These are phyloP conservation scores for Drosophila formosana DNA, from an alignment of 2,888 invertebrate genomes.

Conservation along the genomic window DNA sequence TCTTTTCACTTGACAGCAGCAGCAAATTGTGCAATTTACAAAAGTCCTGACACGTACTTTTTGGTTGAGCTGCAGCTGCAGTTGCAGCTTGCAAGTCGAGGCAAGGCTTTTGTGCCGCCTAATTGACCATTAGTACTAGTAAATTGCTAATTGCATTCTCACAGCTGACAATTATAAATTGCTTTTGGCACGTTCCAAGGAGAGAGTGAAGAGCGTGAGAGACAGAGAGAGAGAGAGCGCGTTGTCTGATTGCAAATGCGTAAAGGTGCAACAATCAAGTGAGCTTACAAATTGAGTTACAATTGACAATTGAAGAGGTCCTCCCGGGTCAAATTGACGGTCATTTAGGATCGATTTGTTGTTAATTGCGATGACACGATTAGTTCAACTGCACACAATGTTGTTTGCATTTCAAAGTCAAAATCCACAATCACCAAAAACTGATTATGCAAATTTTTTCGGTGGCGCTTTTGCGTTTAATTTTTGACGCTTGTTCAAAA, in stretches of 20 bases:
- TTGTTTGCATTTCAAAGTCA: slow-evolving; percentile 24
- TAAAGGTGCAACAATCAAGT: slow-evolving; percentile 38
- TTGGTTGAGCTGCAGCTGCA: slow-evolving; percentile 16
- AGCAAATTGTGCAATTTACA: slow-evolving; percentile 43
- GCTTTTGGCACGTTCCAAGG: slow-evolving; percentile 51
- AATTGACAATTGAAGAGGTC: slow-evolving; percentile 28
- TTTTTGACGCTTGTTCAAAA: slow-evolving; percentile 13
- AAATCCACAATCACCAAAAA: slow-evolving; percentile 39
- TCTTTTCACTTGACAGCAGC: slow-evolving; percentile 31
- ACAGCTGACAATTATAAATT: slow-evolving; percentile 74
- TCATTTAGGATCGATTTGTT: slow-evolving; percentile 63
- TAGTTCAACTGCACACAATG: slow-evolving; percentile 32
- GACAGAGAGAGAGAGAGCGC: slow-evolving; percentile 1
- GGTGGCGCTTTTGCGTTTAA: not conserved
- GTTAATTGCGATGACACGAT: slow-evolving; percentile 69
- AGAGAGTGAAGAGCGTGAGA: slow-evolving; percentile 6
- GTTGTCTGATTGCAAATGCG: slow-evolving; percentile 17
- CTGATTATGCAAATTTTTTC: slow-evolving; percentile 69
- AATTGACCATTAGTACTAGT: slow-evolving; percentile 71
- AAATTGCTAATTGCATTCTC: slow-evolving; percentile 72
- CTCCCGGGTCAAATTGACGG: slow-evolving; percentile 38
- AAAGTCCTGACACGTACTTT: slow-evolving; percentile 35
- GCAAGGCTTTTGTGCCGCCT: slow-evolving; percentile 35
- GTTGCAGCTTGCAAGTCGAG: not conserved
- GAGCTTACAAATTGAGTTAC: slow-evolving; percentile 26